A percentile compares a stretch with the other conserved stretches of the same genome.
phyloP scores from a whole-genome alignment of 2,113 vertebrate genomes.

The Hippopotamus amphibius region DNA sequence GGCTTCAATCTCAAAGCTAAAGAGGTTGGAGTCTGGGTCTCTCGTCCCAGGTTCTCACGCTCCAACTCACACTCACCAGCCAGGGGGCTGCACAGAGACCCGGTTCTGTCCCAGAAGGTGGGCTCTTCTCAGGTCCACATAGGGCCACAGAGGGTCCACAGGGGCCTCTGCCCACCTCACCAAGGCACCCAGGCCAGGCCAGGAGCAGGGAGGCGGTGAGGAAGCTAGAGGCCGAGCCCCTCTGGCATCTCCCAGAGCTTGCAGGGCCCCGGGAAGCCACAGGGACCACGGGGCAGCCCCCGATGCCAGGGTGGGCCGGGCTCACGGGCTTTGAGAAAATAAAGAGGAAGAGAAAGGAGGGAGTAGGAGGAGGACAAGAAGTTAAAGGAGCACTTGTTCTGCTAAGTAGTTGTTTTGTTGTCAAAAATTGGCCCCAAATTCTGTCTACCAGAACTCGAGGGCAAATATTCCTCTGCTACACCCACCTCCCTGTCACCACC shows the following conservation, averaged over 20 bases:
- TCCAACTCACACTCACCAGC: neutral
- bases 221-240: too few relatives aligned
- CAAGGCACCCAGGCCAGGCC: neutral
- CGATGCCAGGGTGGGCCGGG: conserved; percentile 31
- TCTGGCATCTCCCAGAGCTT: neutral
- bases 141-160: neutral
- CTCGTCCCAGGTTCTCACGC: neutral
- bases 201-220: too few relatives aligned
- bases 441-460: conserved; percentile 3
- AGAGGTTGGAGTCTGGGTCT: neutral
- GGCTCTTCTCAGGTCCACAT: neutral
- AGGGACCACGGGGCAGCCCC: neutral
- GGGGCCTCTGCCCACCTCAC: neutral
- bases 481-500: neutral
- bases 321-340: conserved; percentile 39
- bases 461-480: neutral
- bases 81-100: neutral
- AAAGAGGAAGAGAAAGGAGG: neutral
- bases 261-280: rapidly evolving
- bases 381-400: conserved; percentile 68
- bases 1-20: neutral
- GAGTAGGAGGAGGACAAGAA: neutral
- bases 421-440: conserved; percentile 53
- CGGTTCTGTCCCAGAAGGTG: neutral
- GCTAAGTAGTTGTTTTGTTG: conserved; percentile 66